Percentiles rank a stretch among this genome's conserved stretches.
phyloP scores from a whole-genome alignment of 2,888 invertebrate genomes.

The Dioctria linearis region DNA sequence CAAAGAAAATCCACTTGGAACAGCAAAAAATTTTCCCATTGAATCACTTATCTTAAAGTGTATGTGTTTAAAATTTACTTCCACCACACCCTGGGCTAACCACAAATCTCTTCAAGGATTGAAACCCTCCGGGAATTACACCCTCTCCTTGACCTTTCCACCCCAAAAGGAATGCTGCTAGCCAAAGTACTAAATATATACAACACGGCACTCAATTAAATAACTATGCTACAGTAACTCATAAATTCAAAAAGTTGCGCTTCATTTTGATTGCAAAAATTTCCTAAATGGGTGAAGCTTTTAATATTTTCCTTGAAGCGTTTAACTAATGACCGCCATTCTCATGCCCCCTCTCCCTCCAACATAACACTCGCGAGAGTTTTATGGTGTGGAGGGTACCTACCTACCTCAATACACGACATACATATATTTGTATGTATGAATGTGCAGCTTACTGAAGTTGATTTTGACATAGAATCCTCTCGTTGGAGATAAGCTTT shows the following conservation, averaged over 20 bases:
- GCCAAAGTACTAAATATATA: neutral
- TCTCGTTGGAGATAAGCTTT: neutral
- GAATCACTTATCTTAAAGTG: neutral
- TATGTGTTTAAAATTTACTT: neutral
- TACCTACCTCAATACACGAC: neutral
- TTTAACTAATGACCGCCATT: conserved; percentile 9
- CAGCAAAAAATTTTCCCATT: too few species aligned
- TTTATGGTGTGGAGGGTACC: neutral
- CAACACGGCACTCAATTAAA: conserved; percentile 48
- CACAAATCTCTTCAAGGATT: neutral
- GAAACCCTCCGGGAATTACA: neutral
- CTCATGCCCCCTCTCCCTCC: neutral
- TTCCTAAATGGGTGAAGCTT: conserved; percentile 17
- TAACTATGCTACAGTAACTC: conserved; percentile 23
- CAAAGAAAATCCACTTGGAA: too few species aligned
- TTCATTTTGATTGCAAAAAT: conserved; percentile 43
- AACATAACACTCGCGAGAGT: too few species aligned
- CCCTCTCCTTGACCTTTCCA: neutral
- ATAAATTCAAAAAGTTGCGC: conserved; percentile 47
- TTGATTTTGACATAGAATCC: too few species aligned
- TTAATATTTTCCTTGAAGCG: conserved; percentile 22
- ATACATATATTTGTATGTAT: neutral
- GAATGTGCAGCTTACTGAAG: neutral
- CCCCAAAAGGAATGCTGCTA: conserved; percentile 1
- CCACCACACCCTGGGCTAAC: neutral